Conservation (phyloP, 2,888 invertebrate species). For the Oligia fasciuncula region DNA sequence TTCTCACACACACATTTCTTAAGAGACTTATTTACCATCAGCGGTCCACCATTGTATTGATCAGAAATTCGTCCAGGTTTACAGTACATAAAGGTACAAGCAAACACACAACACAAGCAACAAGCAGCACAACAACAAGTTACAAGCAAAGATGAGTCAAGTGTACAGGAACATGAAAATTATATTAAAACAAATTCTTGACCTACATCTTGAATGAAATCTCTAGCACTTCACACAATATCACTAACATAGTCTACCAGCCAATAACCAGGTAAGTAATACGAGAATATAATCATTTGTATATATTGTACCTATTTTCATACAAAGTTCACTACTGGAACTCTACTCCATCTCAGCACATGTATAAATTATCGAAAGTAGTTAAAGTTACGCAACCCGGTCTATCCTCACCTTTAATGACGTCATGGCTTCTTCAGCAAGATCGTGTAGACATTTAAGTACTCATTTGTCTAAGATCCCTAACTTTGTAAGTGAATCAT, state of each 20-base stretch:
- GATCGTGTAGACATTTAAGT: conserved; percentile 51
- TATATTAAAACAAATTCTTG: neutral
- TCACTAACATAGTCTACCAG: neutral
- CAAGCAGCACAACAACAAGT: neutral
- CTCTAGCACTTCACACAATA: neutral
- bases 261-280: neutral
- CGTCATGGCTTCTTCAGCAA: conserved; percentile 38
- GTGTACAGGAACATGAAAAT: neutral
- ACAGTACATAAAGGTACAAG: neutral
- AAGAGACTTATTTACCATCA: neutral
- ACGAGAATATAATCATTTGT: neutral
- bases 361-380: neutral
- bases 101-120: too few relatives aligned
- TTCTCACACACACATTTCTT: neutral
- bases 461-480: conserved; percentile 55
- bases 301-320: neutral
- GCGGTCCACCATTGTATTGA: neutral
- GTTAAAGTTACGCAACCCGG: conserved; percentile 8
- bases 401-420: conserved; percentile 45
- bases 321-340: neutral
- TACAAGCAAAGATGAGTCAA: neutral
- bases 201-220: neutral
- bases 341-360: conserved; percentile 8
- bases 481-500: conserved; percentile 50
- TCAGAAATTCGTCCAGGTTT: neutral